A percentile compares a stretch with the other conserved stretches of the same genome.
Conservation (phyloP, 2,113 vertebrate species). For the Oxyruncus cristatus region DNA sequence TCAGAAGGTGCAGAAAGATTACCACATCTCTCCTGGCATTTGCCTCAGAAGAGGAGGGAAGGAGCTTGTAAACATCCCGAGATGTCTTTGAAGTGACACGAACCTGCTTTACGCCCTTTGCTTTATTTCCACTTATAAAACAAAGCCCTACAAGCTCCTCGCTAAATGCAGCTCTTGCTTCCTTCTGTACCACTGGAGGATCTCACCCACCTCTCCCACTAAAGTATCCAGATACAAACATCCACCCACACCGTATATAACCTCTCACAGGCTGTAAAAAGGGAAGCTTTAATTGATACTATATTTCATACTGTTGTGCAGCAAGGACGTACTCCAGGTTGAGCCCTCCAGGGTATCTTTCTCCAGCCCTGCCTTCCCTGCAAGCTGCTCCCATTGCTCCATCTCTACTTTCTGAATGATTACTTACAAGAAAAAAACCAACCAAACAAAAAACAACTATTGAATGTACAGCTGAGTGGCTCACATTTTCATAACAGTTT, state of each 20-base stretch:
- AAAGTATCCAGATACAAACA: background rate
- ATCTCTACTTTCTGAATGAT: background rate
- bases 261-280: slow-evolving; percentile 25
- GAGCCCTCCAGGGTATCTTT: slow-evolving; percentile 12
- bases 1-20: background rate
- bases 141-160: background rate
- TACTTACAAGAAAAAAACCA: background rate
- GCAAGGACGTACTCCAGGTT: slow-evolving; percentile 43
- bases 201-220: slow-evolving; percentile 19
- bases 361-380: background rate
- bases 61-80: background rate
- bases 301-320: slow-evolving; percentile 62
- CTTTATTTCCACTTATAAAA: slow-evolving; percentile 18
- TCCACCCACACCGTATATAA: slow-evolving; percentile 35
- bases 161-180: background rate
- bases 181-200: background rate
- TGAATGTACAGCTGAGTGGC: background rate
- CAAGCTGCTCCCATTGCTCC: background rate
- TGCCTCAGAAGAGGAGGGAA: background rate
- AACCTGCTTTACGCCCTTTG: slow-evolving; percentile 16
- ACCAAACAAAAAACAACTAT: background rate
- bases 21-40: background rate
- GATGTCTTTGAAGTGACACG: background rate
- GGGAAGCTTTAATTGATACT: slow-evolving; percentile 62
- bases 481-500: background rate